Conservation (phyloP, 2,888 invertebrate genomes). For the Nudaria mundana region DNA sequence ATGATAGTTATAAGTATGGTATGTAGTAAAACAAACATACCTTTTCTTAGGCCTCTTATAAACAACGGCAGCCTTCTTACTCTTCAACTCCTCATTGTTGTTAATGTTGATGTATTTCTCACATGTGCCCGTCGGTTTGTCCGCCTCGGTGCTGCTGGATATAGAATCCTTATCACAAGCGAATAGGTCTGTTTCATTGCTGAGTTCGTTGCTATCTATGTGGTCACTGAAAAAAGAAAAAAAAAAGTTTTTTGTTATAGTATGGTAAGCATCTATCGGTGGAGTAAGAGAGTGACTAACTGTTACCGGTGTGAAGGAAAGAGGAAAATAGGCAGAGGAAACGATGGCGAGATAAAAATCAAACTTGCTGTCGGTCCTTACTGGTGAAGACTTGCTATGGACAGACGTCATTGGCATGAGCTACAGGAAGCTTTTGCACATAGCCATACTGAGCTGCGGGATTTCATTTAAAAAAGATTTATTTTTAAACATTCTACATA, state of each 20-base stretch:
- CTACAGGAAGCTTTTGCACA: too few species aligned
- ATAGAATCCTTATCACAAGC: slow-evolving; percentile 69
- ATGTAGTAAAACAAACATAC: too few species aligned
- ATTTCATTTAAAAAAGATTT: too few species aligned
- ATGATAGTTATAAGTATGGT: too few species aligned
- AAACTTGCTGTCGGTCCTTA: too few species aligned
- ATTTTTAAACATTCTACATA: too few species aligned
- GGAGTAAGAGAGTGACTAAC: too few species aligned
- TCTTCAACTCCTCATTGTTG: slow-evolving; percentile 61
- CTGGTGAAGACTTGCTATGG: too few species aligned
- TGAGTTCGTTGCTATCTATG: slow-evolving; percentile 71
- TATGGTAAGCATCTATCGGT: too few species aligned
- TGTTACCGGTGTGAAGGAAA: neutral
- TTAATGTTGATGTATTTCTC: slow-evolving; percentile 66
- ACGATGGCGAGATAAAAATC: neutral
- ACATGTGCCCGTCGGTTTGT: slow-evolving; percentile 37
- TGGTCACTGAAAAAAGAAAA: slow-evolving; percentile 49
- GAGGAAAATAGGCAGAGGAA: neutral
- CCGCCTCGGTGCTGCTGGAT: slow-evolving; percentile 61
- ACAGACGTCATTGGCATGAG: too few species aligned
- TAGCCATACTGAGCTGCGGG: too few species aligned
- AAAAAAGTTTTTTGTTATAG: too few species aligned
- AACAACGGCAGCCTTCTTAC: slow-evolving; percentile 40
- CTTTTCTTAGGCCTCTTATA: slow-evolving; percentile 60
- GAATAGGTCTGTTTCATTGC: slow-evolving; percentile 72